Base-by-base conservation (phyloP, 1,140 invertebrate genomes). In the Pseudomyrmex cubaensis region DNA sequence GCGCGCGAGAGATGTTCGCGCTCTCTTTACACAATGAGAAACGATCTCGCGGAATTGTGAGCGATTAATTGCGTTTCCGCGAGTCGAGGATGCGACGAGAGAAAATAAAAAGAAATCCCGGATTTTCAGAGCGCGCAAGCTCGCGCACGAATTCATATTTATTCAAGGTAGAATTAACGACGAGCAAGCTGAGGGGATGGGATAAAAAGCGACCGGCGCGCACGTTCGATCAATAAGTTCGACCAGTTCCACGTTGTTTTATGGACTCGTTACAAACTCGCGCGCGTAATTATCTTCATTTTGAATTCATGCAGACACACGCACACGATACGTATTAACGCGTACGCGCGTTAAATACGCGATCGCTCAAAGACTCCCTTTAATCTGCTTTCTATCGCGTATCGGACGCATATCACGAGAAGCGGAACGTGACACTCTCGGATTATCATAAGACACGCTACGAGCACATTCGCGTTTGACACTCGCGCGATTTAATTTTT, bases 261-360 rank as follows among this genome's bases (percentile, higher is more conserved):
- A 90, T 90, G 87, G 88, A 92, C 91, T 88, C 87, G 90, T 90
- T 91, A 91, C 83, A 83, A 73, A 69, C 89, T 85, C 84, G 67
- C 62, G 74, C 83, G 48, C 86, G 86, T 87, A 87, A 87, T 87
- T 87, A 87, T 87, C 86, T 87, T 75, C 85, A 87, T 87, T 87
- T 73, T 74, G 74, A 87, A 87, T 87, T 87, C 77, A 87, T 75
- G 77, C 72, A 70, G 44, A 12, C 74, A 52, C 35, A 15, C 46
- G 20, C n/a, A 7, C 50, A 9, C 64, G 52, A 50, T 48, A 12
- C 50, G 8, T 25, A 25, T 25, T 25, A 35, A 35, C 57, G 20
- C 12, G 0, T 22, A 35, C 17, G 46, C 12, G n/a, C 17, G 25
- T 35, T 17, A 69, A 48, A 48, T n/a, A 52, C 22, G 10, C 50